Evolutionary conservation across 2,888 invertebrate genomes (phyloP).

Genomic region (Drosophila suboccidentalis): DNA sequence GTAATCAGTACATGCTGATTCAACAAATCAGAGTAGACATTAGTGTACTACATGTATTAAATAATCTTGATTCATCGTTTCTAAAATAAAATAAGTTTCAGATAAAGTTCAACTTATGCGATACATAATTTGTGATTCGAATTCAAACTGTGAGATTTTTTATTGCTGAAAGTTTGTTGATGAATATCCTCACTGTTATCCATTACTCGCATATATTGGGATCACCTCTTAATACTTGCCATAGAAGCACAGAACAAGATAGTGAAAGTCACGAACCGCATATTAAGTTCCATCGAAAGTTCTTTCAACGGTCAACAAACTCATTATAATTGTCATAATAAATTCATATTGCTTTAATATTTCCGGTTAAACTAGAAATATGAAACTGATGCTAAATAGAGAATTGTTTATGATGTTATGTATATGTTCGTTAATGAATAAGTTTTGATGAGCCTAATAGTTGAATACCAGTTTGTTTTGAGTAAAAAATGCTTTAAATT

Average conservation of each 20-base stretch:
- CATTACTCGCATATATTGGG: too few relatives aligned
- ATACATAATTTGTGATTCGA: too few relatives aligned
- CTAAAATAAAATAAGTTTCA: too few relatives aligned
- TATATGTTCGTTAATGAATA: not conserved
- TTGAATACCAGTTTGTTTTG: not conserved
- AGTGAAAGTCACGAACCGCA: not conserved
- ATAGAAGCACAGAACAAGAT: not conserved
- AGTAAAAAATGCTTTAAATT: constrained; percentile 3
- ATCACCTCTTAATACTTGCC: not conserved
- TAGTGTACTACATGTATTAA: too few relatives aligned
- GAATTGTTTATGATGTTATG: not conserved
- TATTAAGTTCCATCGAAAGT: not conserved
- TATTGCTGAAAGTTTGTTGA: not conserved
- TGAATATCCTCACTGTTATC: too few relatives aligned
- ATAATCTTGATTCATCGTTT: too few relatives aligned
- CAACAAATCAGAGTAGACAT: too few relatives aligned
- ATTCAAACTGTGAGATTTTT: not conserved
- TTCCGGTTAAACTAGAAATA: not conserved
- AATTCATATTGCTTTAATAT: not conserved
- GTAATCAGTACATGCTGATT: too few relatives aligned
- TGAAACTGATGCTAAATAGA: not conserved
- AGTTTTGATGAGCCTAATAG: not conserved
- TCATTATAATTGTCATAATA: not conserved
- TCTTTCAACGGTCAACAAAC: constrained; percentile 37
- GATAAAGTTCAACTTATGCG: too few relatives aligned